Percentiles rank a stretch among this genome's conserved stretches.
These are phyloP conservation scores for Melitaea cinxia DNA, from an alignment of 1,140 invertebrate species.

Conservation along the genomic window DNA sequence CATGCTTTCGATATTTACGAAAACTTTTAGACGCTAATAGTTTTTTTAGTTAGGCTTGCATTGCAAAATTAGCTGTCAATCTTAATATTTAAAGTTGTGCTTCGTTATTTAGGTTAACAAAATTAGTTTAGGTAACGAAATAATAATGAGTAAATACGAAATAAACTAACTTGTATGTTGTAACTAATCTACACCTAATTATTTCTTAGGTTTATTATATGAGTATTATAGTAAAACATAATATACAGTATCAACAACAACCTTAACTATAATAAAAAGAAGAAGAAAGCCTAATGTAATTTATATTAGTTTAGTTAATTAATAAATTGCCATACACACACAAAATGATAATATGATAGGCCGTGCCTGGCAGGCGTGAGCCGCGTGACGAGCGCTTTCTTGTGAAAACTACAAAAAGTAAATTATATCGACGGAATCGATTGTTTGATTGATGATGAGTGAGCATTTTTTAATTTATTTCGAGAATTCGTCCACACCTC, in stretches of 20 bases:
- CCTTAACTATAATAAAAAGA: background rate
- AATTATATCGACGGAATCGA: slow-evolving; percentile 81
- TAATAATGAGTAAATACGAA: no score
- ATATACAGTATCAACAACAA: background rate
- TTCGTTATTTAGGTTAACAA: background rate
- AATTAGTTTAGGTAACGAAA: no score
- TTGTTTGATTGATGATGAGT: slow-evolving; percentile 80
- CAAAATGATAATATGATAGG: slow-evolving; percentile 29
- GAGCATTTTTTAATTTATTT: slow-evolving; percentile 80
- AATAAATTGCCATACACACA: slow-evolving; percentile 42
- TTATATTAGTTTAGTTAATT: slow-evolving; percentile 38
- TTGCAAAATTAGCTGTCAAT: background rate
- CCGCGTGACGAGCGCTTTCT: slow-evolving; percentile 74
- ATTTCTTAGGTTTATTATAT: no score
- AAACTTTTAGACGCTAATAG: background rate
- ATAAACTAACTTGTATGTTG: no score
- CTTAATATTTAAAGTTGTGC: background rate
- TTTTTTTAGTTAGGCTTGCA: background rate
- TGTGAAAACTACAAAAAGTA: slow-evolving; percentile 80
- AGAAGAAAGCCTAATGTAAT: slow-evolving; percentile 25
- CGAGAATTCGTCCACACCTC: slow-evolving; percentile 66
- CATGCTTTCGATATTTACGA: slow-evolving; percentile 10
- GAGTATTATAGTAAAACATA: background rate
- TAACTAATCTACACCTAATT: no score
- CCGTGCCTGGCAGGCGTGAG: slow-evolving; percentile 71